Percentiles rank a stretch among this genome's conserved stretches.
These are phyloP conservation scores for Anolis carolinensis DNA, from an alignment of 2,113 vertebrate species.

Conservation along the genomic window DNA sequence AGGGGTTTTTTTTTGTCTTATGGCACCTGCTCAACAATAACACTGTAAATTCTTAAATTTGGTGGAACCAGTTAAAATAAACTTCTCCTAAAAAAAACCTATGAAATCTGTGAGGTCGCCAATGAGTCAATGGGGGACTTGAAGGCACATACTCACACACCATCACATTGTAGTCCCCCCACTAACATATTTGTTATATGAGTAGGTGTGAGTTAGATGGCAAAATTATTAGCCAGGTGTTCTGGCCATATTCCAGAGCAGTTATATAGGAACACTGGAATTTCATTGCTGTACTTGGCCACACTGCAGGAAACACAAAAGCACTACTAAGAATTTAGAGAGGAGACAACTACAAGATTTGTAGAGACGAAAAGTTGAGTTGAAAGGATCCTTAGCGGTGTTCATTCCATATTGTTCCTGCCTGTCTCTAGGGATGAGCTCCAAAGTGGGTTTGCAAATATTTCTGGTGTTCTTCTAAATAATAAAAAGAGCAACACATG, in stretches of 20 bases:
- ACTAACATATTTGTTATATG: not conserved
- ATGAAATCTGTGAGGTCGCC: no score
- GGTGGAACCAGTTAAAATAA: not conserved
- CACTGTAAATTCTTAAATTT: not conserved
- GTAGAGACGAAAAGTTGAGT: not conserved
- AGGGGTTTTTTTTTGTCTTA: not conserved
- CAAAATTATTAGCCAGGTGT: constrained; percentile 25
- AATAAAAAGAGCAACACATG: not conserved
- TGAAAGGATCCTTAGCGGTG: no score
- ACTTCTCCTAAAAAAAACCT: not conserved
- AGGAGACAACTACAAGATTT: not conserved
- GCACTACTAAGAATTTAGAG: not conserved
- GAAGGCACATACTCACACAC: no score
- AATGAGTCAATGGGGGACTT: no score
- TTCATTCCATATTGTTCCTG: not conserved
- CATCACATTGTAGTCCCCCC: not conserved
- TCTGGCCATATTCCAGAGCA: not conserved
- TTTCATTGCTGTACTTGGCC: not conserved
- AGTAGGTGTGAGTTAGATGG: not conserved
- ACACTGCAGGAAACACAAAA: not conserved
- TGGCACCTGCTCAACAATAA: not conserved
- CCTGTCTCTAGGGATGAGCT: not conserved
- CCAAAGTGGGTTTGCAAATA: not conserved
- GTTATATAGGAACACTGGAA: not conserved
- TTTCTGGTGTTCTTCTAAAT: not conserved